Conservation (phyloP, 2,797 vertebrate species). For the Platyrinchus mystaceus region DNA sequence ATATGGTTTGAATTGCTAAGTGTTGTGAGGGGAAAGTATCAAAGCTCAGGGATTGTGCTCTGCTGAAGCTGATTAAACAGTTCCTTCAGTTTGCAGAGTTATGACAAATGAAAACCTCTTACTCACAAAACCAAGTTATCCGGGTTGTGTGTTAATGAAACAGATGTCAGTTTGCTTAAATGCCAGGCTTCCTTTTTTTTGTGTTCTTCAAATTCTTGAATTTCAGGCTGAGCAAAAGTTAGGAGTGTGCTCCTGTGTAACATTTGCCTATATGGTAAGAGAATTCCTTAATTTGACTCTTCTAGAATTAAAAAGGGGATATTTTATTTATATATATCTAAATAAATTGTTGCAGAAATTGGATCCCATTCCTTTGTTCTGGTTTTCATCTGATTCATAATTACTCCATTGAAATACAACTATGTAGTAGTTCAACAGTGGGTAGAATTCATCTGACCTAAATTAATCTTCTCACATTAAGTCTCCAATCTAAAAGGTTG, state of each 20-base stretch:
- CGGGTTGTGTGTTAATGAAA: slow-evolving; percentile 50
- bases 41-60: slow-evolving; percentile 1
- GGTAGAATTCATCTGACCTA: not conserved
- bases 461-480: not conserved
- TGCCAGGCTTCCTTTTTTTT: not conserved
- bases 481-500: not conserved
- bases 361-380: not conserved
- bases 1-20: not conserved
- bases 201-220: not conserved
- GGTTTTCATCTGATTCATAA: not conserved
- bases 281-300: not conserved
- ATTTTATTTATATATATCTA: not conserved
- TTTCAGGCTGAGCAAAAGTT: not conserved
- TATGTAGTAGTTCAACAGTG: not conserved
- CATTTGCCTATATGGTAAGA: not conserved
- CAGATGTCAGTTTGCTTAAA: slow-evolving; percentile 34
- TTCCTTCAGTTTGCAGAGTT: not conserved
- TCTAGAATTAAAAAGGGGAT: not conserved
- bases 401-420: not conserved
- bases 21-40: not conserved
- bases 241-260: not conserved
- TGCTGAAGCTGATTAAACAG: slow-evolving; percentile 18
- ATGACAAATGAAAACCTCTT: not conserved
- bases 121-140: not conserved
- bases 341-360: not conserved